Conservation (phyloP, 2,113 vertebrate genomes). For the Onychorhynchus coronatus region DNA sequence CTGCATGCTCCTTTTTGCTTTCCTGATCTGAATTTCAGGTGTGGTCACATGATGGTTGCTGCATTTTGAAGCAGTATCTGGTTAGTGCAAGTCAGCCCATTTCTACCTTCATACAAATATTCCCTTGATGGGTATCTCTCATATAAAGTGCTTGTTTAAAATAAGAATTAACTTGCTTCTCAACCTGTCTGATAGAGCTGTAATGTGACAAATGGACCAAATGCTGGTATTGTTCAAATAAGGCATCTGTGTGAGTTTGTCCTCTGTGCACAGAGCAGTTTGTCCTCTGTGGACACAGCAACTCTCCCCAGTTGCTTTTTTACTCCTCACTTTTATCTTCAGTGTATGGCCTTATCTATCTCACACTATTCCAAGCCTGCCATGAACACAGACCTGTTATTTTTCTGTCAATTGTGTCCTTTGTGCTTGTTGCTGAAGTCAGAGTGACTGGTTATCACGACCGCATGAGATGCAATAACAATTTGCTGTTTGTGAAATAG, state of each 20-base stretch:
- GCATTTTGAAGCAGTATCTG: not conserved
- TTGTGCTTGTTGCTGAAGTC: not conserved
- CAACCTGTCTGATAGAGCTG: not conserved
- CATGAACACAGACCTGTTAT: not conserved
- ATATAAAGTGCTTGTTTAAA: not conserved
- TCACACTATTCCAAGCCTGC: not conserved
- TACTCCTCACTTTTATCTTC: not conserved
- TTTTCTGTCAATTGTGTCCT: not conserved
- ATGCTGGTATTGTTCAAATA: not conserved
- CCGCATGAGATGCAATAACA: not conserved
- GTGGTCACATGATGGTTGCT: not conserved
- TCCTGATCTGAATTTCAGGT: not conserved
- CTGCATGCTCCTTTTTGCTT: not conserved
- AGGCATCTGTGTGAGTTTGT: not conserved
- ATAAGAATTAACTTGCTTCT: not conserved
- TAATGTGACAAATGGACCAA: not conserved
- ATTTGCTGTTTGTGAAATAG: not conserved
- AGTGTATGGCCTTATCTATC: not conserved
- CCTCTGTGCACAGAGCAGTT: not conserved
- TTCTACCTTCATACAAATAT: not conserved
- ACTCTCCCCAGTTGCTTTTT: not conserved
- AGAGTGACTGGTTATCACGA: not conserved
- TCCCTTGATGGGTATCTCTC: not conserved
- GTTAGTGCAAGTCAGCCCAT: not conserved
- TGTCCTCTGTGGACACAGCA: not conserved